phyloP scores from a whole-genome alignment of 2,888 invertebrate genomes.

The Agrochola lota region DNA sequence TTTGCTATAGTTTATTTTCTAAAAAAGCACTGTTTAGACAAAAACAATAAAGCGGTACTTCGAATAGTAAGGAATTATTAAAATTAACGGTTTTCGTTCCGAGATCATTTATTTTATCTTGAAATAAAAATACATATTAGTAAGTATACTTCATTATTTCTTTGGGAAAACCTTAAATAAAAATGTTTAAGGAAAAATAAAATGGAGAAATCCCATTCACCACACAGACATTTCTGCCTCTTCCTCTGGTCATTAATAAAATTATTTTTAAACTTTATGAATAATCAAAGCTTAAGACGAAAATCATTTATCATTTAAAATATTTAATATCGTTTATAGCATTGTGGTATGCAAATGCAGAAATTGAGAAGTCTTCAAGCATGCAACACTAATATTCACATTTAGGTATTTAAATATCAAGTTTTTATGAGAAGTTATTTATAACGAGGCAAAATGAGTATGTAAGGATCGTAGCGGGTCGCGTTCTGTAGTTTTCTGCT shows the following conservation, averaged over 20 bases:
- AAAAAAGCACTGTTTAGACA: not conserved
- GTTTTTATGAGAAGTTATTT: not conserved
- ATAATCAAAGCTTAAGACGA: not conserved
- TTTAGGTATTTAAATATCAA: not conserved
- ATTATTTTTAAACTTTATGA: not conserved
- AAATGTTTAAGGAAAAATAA: not conserved
- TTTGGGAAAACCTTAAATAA: not conserved
- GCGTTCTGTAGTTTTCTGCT: too few relatives aligned
- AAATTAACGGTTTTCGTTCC: not conserved
- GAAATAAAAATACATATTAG: not conserved
- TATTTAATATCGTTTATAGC: not conserved
- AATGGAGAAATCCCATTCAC: not conserved
- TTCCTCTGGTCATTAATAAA: slow-evolving; percentile 4
- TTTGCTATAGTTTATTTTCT: not conserved
- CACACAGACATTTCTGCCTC: not conserved
- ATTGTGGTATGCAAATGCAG: not conserved
- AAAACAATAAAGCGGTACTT: slow-evolving; percentile 1
- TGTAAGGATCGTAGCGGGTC: too few relatives aligned
- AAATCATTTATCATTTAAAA: slow-evolving; percentile 9
- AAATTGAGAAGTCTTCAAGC: not conserved
- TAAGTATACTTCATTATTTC: not conserved
- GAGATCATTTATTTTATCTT: not conserved
- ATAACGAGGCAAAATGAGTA: too few relatives aligned
- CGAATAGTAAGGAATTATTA: not conserved
- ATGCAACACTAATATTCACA: not conserved